Evolutionary conservation across 2,888 invertebrate genomes (phyloP), one percentile per base, ranked within the genome.

Genomic region (Spicauda simplicius): DNA sequence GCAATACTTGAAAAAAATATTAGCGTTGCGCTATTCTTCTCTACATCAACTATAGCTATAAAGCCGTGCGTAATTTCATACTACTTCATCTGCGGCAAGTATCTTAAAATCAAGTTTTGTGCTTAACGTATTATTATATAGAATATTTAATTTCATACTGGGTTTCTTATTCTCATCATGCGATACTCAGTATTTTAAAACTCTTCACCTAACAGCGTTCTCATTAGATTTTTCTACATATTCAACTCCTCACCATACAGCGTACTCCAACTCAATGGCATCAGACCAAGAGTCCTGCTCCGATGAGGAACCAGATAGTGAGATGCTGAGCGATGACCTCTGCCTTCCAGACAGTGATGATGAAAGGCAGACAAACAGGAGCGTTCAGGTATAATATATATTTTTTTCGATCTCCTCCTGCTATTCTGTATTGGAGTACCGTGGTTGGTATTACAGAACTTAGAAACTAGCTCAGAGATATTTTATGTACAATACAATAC

Each of bases 341-440:
- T 97, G 97, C 41, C 91, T 97, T 0, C 95, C 95, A 18, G 97
- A 97, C 76, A 96, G 97, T 60, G 97, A 97, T 73, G 97, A 97
- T 62, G 97, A 97, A n/a, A 92, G 94, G 77, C 82, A 81, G 8
- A 71, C 73, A 0, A 69, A 75, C 0, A 81, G 85, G 53, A 84
- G 76, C 69, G 70, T 85, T 14, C 89, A 89, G 86, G 91, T 90
- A 16, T 16, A 6, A 5, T 6, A 14, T 11, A n/a, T 6, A 11
- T 30, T 30, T 16, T 50, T 56, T 10, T 18, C 11, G 33, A 30
- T 12, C 16, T 16, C 33, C 14, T 16, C 55, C 14, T 1, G 16
- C 33, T 10, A 8, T 6, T 33, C 33, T 10, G 33, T 25, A 14
- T 19, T 20, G 20, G 19, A 14, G 45, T 41, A 41, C 4, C 3